phyloP scores from a whole-genome alignment of 2,888 invertebrate genomes.

The Sphaerophoria taeniata region DNA sequence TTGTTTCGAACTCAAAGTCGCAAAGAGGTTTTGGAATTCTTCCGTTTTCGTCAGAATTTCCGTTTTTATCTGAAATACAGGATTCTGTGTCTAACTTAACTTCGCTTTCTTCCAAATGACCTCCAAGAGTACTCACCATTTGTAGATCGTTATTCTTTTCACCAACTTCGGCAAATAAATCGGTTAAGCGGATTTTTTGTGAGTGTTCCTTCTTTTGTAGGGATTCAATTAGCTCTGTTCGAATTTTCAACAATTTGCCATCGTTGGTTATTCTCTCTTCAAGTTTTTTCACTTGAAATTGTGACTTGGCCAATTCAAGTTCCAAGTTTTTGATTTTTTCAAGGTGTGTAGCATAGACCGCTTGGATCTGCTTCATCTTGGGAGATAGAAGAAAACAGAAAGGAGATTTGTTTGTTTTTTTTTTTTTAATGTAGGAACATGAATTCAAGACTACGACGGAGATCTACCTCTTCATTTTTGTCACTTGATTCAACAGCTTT shows the following conservation, averaged over 20 bases:
- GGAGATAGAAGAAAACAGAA: not conserved
- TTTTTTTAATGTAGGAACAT: too few relatives aligned
- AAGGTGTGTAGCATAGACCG: constrained; percentile 74
- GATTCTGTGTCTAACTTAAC: constrained; percentile 21
- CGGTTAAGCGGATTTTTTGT: constrained; percentile 76
- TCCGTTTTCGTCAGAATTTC: constrained; percentile 78
- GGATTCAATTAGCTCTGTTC: constrained; percentile 78
- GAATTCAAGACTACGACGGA: too few relatives aligned
- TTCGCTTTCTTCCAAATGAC: not conserved
- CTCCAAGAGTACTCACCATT: constrained; percentile 47
- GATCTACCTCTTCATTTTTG: too few relatives aligned
- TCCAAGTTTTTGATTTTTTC: constrained; percentile 76
- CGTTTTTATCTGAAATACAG: constrained; percentile 76
- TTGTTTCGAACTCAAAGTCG: constrained; percentile 78
- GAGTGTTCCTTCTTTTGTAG: constrained; percentile 78
- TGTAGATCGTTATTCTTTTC: constrained; percentile 75
- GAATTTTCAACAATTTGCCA: constrained; percentile 77
- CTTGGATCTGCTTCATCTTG: constrained; percentile 57
- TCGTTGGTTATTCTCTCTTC: constrained; percentile 78
- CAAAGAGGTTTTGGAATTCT: constrained; percentile 78
- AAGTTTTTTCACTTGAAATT: constrained; percentile 75
- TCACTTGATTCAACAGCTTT: too few relatives aligned
- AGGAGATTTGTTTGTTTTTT: too few relatives aligned
- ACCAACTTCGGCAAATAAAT: constrained; percentile 77
- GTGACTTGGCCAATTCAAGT: constrained; percentile 75